These are phyloP conservation scores for Stichopus horrens DNA, from an alignment of 53 echinoderm and acorn worm genomes.

Conservation along the genomic window DNA sequence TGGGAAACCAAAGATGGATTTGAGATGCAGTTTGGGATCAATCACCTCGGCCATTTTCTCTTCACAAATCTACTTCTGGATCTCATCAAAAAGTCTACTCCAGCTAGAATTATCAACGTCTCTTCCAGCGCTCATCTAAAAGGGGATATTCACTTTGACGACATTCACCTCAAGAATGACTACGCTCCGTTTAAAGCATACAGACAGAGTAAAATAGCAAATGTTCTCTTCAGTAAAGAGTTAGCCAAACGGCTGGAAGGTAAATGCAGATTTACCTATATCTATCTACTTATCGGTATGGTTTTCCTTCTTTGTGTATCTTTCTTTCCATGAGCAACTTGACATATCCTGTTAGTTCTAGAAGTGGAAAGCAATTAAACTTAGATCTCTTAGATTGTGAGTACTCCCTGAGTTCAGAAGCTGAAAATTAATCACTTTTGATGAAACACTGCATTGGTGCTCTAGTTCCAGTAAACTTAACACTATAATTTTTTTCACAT, in stretches of 20 bases:
- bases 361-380: no score
- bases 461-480: no score
- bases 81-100: conserved; percentile 74
- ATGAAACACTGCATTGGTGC: no score
- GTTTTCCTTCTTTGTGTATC: no score
- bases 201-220: conserved; percentile 73
- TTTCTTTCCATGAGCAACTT: no score
- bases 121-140: conserved; percentile 55
- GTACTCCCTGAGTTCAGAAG: no score
- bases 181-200: conserved; percentile 60
- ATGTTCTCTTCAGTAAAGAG: conserved; percentile 64
- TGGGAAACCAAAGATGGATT: conserved; percentile 83
- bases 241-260: conserved; percentile 68
- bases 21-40: conserved; percentile 87
- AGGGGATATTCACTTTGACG: conserved; percentile 62
- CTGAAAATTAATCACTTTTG: no score
- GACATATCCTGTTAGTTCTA: no score
- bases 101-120: conserved; percentile 64
- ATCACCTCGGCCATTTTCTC: conserved; percentile 87
- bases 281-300: no score
- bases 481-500: no score
- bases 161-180: conserved; percentile 50
- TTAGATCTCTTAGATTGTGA: no score
- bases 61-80: conserved; percentile 90
- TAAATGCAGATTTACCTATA: neutral